phyloP scores from a whole-genome alignment of 2,888 invertebrate species.

The Anthophora plumipes region DNA sequence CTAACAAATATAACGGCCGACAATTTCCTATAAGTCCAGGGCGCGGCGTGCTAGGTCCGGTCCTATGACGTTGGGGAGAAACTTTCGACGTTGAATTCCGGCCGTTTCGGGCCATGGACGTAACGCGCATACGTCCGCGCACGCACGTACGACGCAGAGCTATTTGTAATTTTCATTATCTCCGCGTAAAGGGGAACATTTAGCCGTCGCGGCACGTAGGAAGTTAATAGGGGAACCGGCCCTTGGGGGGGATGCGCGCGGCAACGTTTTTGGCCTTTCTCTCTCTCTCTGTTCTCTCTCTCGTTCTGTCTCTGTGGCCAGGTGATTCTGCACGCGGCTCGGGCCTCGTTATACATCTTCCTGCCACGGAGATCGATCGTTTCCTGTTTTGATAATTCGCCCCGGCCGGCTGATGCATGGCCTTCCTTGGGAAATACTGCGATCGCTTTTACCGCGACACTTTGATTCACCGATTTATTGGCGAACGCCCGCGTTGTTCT shows the following conservation, averaged over 20 bases:
- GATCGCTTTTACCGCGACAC: conserved; percentile 32
- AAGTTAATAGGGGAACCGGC: conserved; percentile 81
- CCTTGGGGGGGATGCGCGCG: conserved; percentile 64
- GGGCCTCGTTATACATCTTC: conserved; percentile 42
- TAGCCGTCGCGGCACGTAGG: conserved; percentile 82
- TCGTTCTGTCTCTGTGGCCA: conserved; percentile 16
- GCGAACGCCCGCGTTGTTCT: conserved; percentile 6
- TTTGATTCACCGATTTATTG: conserved; percentile 37
- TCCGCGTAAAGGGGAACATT: conserved; percentile 82
- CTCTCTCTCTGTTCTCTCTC: background rate
- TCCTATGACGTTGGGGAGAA: conserved; percentile 51
- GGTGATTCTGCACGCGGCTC: conserved; percentile 47
- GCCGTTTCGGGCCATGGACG: conserved; percentile 14
- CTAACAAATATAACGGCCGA: conserved; percentile 62
- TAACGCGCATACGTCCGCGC: conserved; percentile 47
- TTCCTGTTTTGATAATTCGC: conserved; percentile 59
- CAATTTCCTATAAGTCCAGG: conserved; percentile 70
- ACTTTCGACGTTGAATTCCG: conserved; percentile 56
- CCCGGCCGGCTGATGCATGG: conserved; percentile 42
- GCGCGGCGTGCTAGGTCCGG: conserved; percentile 6
- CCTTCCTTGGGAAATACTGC: conserved; percentile 43
- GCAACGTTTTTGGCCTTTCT: conserved; percentile 66
- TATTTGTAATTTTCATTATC: conserved; percentile 85
- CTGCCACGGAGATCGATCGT: conserved; percentile 49
- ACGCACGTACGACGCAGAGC: conserved; percentile 77